phyloP scores from a whole-genome alignment of 1,140 invertebrate species.

The Apis mellifera region DNA sequence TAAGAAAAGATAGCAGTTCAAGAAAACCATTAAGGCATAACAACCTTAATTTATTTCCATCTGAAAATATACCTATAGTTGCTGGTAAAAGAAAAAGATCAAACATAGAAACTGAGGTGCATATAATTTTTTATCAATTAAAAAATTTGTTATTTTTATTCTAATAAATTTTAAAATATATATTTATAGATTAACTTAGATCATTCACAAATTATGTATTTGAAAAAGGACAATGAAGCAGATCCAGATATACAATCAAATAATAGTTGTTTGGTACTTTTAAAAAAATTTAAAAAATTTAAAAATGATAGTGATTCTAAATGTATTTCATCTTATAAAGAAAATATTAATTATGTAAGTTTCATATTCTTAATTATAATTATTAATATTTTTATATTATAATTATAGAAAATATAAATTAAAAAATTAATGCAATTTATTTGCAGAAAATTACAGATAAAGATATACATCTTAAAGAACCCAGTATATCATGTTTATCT shows the following conservation, averaged over 20 bases:
- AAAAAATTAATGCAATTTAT: conserved; percentile 14
- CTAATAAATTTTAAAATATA: conserved; percentile 41
- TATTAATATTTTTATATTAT: background rate
- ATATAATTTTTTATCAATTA: conserved; percentile 56
- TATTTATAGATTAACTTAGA: conserved; percentile 60
- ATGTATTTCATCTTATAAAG: conserved; percentile 13
- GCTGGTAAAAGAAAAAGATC: conserved; percentile 70
- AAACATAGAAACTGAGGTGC: conserved; percentile 70
- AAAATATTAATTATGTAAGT: conserved; percentile 47
- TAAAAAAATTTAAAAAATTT: conserved; percentile 59
- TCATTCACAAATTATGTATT: conserved; percentile 72
- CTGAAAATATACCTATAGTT: conserved; percentile 66
- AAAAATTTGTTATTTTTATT: conserved; percentile 65
- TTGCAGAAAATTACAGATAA: conserved; percentile 30
- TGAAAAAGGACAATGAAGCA: conserved; percentile 69
- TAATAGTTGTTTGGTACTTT: conserved; percentile 57
- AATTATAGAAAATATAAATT: background rate
- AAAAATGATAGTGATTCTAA: conserved; percentile 36
- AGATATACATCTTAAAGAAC: conserved; percentile 7
- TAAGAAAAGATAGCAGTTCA: conserved; percentile 84
- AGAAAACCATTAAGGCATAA: conserved; percentile 82
- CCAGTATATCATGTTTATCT: background rate
- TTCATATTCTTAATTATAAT: background rate
- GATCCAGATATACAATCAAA: conserved; percentile 46
- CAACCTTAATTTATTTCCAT: conserved; percentile 79